Percentiles rank a stretch among this genome's conserved stretches.
phyloP scores from a whole-genome alignment of 30 jellyfish, hydroid and myxozoan genomes.

The Mastigias papua region DNA sequence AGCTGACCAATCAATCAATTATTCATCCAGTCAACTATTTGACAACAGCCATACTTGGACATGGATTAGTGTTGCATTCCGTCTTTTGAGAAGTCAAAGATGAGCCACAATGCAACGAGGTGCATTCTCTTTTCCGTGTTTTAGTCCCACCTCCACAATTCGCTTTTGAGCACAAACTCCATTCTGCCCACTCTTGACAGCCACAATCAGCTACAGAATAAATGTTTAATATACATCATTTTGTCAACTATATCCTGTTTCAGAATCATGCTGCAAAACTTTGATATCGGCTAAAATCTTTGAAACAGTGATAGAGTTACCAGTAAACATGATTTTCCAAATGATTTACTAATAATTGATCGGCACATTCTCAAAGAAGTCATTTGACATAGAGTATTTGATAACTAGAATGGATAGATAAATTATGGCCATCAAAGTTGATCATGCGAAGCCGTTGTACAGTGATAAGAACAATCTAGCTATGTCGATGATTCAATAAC shows the following conservation, averaged over 20 bases:
- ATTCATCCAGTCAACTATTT: background rate
- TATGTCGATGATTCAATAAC: too few relatives aligned
- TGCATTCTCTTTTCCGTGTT: conserved; percentile 20
- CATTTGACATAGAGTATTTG: too few relatives aligned
- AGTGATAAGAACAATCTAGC: too few relatives aligned
- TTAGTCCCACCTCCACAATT: conserved; percentile 32
- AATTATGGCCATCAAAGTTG: too few relatives aligned
- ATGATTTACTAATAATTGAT: too few relatives aligned
- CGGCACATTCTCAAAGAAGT: too few relatives aligned
- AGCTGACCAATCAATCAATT: background rate
- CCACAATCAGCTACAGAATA: conserved; percentile 46
- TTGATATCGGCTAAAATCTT: too few relatives aligned
- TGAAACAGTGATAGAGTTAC: too few relatives aligned
- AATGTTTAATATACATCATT: background rate
- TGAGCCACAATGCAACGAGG: background rate
- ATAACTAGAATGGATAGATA: too few relatives aligned
- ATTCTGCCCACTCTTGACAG: conserved; percentile 46
- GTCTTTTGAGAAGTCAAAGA: background rate
- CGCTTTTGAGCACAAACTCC: conserved; percentile 49
- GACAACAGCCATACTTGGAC: conserved; percentile 19
- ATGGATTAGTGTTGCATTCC: conserved; percentile 50
- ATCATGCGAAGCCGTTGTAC: too few relatives aligned
- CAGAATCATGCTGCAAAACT: too few relatives aligned
- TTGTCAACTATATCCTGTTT: background rate
- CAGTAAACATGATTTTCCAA: too few relatives aligned